Evolutionary conservation across 2,113 vertebrate genomes (phyloP).

Genomic region (Bubo scandiacus): DNA sequence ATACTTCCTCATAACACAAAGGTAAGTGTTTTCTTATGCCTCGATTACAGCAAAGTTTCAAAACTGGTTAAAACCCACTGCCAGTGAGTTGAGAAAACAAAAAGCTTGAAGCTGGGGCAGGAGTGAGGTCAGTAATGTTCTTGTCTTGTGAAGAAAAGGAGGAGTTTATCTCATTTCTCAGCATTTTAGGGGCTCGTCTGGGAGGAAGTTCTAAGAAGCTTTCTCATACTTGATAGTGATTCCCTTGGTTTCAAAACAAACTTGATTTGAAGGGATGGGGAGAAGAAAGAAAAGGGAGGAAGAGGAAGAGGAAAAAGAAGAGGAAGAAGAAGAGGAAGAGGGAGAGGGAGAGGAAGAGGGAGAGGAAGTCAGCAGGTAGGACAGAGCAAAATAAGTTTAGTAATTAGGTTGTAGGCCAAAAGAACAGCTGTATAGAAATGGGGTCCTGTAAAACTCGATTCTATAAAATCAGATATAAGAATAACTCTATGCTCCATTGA

Average conservation of each 20-base stretch:
- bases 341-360: not conserved
- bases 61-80: not conserved
- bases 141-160: not conserved
- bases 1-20: not conserved
- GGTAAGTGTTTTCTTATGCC: not conserved
- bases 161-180: not conserved
- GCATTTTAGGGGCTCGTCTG: not conserved
- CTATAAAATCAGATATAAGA: not conserved
- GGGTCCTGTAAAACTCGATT: accelerated
- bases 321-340: not conserved
- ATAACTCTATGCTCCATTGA: not conserved
- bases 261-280: not conserved
- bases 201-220: not conserved
- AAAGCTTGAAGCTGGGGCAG: not conserved
- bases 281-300: not conserved
- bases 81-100: not conserved
- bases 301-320: not conserved
- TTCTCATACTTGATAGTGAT: not conserved
- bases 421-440: not conserved
- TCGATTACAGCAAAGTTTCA: not conserved
- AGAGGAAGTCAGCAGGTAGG: accelerated
- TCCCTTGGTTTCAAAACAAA: not conserved
- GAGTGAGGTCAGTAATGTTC: not conserved
- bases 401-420: not conserved
- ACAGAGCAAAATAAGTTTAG: not conserved